These are phyloP conservation scores for Salmo trutta DNA, from an alignment of 2,797 vertebrate genomes.

Conservation along the genomic window DNA sequence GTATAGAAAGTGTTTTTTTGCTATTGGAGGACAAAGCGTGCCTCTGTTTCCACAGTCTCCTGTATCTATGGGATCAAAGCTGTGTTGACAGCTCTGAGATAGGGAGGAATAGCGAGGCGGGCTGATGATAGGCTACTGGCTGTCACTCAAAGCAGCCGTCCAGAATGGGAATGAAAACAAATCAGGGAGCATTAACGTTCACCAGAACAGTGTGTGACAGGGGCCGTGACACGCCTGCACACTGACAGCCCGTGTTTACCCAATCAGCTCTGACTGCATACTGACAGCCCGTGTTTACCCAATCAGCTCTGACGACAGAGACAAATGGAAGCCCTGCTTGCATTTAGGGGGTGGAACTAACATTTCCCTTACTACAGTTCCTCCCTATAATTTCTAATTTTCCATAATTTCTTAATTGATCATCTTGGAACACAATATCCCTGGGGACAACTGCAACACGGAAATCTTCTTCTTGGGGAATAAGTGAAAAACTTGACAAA, in stretches of 20 bases:
- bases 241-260: slow-evolving; percentile 39
- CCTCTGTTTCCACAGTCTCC: neutral
- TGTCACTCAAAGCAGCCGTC: slow-evolving; percentile 32
- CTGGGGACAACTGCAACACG: neutral
- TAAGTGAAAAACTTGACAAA: neutral
- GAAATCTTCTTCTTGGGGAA: neutral
- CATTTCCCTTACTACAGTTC: neutral
- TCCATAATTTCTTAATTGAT: neutral
- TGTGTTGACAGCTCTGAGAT: slow-evolving; percentile 26
- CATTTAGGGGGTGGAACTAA: neutral
- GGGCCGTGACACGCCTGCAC: slow-evolving; percentile 40
- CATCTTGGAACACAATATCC: too few species aligned
- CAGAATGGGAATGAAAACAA: slow-evolving; percentile 52
- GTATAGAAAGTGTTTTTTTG: neutral
- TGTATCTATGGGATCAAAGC: slow-evolving; percentile 19
- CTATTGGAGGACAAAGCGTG: neutral
- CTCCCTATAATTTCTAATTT: too few species aligned
- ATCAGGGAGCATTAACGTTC: slow-evolving; percentile 49
- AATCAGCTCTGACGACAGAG: slow-evolving; percentile 22
- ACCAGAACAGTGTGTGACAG: slow-evolving; percentile 19
- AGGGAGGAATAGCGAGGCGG: slow-evolving; percentile 20
- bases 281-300: neutral
- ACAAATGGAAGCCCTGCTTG: slow-evolving; percentile 24
- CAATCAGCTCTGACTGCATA: too few species aligned
- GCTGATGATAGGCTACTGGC: slow-evolving; percentile 19